phyloP scores from a whole-genome alignment of 1,140 invertebrate genomes.

The Cyclina sinensis region DNA sequence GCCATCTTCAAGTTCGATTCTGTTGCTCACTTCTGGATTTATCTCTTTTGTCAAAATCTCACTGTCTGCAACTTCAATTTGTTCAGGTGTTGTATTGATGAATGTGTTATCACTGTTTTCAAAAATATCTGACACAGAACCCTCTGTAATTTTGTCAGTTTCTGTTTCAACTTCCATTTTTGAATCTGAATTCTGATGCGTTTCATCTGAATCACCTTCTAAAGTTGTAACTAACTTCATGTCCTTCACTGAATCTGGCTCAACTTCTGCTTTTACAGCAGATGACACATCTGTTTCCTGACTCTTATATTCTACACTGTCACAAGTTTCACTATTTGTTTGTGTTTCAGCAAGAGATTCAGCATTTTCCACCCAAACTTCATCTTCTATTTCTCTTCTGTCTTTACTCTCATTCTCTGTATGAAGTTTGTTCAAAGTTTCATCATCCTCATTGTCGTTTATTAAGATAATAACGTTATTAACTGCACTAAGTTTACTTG shows the following conservation, averaged over 20 bases:
- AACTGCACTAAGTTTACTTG: not conserved
- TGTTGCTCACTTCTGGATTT: too few relatives aligned
- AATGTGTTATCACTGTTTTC: too few relatives aligned
- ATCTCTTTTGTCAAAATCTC: too few relatives aligned
- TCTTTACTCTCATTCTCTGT: not conserved
- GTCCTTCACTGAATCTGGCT: not conserved
- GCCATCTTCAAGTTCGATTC: too few relatives aligned
- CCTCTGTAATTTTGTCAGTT: too few relatives aligned
- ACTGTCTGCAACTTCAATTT: too few relatives aligned
- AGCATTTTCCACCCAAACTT: conserved; percentile 23
- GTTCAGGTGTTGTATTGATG: too few relatives aligned
- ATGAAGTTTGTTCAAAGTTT: not conserved
- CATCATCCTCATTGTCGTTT: not conserved
- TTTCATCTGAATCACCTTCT: not conserved
- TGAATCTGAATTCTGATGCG: not conserved
- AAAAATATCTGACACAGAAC: too few relatives aligned
- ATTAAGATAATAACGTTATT: conserved; percentile 43
- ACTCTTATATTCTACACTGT: not conserved
- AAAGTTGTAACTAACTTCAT: not conserved
- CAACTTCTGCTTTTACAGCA: too few relatives aligned
- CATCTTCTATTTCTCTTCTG: not conserved
- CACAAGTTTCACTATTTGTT: not conserved
- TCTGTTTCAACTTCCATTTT: not conserved
- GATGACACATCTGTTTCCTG: too few relatives aligned
- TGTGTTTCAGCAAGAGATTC: conserved; percentile 15